Evolutionary conservation across 2,797 vertebrate species (phyloP).

Genomic region (Microcaecilia unicolor): DNA sequence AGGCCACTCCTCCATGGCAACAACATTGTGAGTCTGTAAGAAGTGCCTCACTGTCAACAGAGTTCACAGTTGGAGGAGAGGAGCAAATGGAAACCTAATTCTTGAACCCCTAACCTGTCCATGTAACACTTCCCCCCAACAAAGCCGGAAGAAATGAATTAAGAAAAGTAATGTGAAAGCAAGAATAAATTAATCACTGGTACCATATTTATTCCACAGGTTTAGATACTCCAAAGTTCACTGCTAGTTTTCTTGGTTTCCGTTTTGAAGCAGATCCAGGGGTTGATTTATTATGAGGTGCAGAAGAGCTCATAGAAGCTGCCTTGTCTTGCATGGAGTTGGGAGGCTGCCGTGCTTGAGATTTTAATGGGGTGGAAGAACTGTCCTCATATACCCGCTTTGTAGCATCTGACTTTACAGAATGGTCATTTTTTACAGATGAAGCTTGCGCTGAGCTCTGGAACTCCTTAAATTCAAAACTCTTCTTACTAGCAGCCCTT

Average conservation of each 20-base stretch:
- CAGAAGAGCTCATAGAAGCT: conserved; percentile 26
- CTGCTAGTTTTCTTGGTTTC: conserved; percentile 86
- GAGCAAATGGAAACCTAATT: too few species aligned
- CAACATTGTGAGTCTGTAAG: too few species aligned
- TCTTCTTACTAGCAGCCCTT: conserved; percentile 78
- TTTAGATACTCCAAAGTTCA: conserved; percentile 86
- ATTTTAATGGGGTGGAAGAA: conserved; percentile 29
- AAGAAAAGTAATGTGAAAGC: too few species aligned
- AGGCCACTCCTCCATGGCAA: too few species aligned
- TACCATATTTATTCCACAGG: conserved; percentile 60
- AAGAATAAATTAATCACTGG: too few species aligned
- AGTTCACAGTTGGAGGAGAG: too few species aligned
- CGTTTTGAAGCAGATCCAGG: conserved; percentile 76
- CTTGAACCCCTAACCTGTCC: too few species aligned
- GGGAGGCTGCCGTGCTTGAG: conserved; percentile 37
- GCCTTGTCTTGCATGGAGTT: conserved; percentile 40
- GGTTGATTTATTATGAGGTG: conserved; percentile 44
- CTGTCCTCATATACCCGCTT: conserved; percentile 32
- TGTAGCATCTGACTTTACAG: conserved; percentile 29
- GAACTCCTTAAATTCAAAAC: conserved; percentile 66
- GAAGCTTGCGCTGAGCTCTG: conserved; percentile 57
- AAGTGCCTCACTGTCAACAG: too few species aligned
- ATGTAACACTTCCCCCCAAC: too few species aligned
- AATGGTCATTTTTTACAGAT: conserved; percentile 42
- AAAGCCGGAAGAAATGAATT: too few species aligned